These are phyloP conservation scores for Burhinus bistriatus DNA, from an alignment of 2,113 vertebrate species.

Conservation along the genomic window DNA sequence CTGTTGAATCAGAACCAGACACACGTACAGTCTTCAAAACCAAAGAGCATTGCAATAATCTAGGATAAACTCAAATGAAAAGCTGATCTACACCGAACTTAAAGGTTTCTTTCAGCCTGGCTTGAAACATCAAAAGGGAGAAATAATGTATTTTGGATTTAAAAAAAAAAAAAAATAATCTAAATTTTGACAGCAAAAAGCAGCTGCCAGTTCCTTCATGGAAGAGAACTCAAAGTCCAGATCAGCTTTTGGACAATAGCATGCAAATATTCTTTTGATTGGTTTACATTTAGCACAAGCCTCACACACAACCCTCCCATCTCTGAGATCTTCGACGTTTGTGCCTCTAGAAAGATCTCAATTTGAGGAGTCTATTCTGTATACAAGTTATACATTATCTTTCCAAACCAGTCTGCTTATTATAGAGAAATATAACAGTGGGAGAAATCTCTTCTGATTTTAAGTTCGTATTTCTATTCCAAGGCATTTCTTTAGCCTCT, in stretches of 20 bases:
- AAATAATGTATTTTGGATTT: not conserved
- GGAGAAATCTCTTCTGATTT: not conserved
- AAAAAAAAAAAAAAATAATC: too few species aligned
- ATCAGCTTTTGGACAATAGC: not conserved
- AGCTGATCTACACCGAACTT: not conserved
- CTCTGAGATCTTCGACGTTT: not conserved
- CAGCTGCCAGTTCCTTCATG: not conserved
- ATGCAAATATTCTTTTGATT: not conserved
- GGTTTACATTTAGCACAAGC: not conserved
- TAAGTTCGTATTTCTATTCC: not conserved
- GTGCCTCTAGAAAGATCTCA: not conserved
- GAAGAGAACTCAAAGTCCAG: not conserved
- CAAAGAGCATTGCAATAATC: not conserved
- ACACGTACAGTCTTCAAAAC: not conserved
- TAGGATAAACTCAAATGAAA: not conserved
- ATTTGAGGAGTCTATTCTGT: not conserved
- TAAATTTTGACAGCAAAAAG: not conserved
- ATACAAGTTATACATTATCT: accelerated
- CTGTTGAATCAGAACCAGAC: not conserved
- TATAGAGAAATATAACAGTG: not conserved
- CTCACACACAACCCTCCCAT: not conserved
- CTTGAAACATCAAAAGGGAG: not conserved
- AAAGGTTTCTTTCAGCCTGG: not conserved
- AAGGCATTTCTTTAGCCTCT: not conserved
- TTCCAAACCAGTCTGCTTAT: not conserved